A percentile compares a stretch with the other conserved stretches of the same genome.
Conservation (phyloP, 1,140 invertebrate species). For the Drosophila auraria region DNA sequence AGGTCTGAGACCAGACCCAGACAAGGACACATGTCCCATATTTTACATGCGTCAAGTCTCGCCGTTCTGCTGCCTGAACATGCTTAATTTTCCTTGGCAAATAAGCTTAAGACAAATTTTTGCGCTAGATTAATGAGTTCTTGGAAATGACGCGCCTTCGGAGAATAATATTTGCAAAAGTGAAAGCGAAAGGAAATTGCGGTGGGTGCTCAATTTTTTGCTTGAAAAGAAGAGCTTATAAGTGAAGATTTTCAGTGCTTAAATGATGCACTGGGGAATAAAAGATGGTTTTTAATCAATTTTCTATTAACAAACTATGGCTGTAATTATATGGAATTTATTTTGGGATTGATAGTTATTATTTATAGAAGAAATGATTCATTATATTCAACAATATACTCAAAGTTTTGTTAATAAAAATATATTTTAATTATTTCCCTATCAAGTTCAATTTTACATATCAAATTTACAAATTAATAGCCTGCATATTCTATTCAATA, state of each 20-base stretch:
- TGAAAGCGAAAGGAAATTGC: slow-evolving; percentile 15
- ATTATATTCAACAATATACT: too few species aligned
- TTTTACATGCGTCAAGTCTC: slow-evolving; percentile 68
- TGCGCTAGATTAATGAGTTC: slow-evolving; percentile 73
- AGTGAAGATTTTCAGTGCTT: not conserved
- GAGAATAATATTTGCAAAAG: slow-evolving; percentile 42
- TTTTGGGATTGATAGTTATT: too few species aligned
- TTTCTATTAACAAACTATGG: too few species aligned
- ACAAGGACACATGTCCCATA: slow-evolving; percentile 48
- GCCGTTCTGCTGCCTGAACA: slow-evolving; percentile 52
- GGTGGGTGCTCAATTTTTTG: not conserved
- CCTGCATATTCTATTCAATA: not conserved
- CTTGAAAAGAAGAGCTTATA: slow-evolving; percentile 6
- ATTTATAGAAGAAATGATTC: too few species aligned
- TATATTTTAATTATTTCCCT: not conserved
- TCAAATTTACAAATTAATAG: not conserved
- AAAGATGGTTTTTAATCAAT: not conserved
- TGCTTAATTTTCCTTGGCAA: slow-evolving; percentile 69
- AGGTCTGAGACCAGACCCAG: slow-evolving; percentile 26
- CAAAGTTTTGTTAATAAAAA: too few species aligned
- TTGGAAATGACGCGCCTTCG: slow-evolving; percentile 35
- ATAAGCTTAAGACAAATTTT: slow-evolving; percentile 72
- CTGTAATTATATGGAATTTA: too few species aligned
- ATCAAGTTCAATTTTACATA: too few species aligned
- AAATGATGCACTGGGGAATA: not conserved